Evolutionary conservation across 2,888 invertebrate genomes (phyloP).

Genomic region (Crossocerus cetratus): DNA sequence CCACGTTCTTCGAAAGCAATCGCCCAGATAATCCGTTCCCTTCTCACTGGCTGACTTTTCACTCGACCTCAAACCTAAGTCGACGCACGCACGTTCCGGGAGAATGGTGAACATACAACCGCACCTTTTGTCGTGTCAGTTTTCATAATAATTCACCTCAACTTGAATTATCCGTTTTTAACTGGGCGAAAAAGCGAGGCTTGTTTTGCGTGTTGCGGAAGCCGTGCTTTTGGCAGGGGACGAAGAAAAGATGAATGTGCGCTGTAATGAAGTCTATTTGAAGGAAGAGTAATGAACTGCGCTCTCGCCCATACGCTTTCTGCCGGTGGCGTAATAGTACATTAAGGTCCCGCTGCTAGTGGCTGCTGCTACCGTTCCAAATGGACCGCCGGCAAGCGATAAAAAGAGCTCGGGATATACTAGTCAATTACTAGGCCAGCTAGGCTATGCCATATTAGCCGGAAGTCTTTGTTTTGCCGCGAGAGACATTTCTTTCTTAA

Average conservation of each 20-base stretch:
- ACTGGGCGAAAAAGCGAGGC: too few species aligned
- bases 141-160: too few species aligned
- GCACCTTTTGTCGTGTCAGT: too few species aligned
- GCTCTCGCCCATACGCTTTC: not conserved
- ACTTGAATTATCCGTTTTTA: too few species aligned
- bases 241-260: not conserved
- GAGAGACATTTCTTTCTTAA: slow-evolving; percentile 28
- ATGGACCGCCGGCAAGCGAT: slow-evolving; percentile 25
- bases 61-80: too few species aligned
- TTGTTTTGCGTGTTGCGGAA: not conserved
- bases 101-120: too few species aligned
- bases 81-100: too few species aligned
- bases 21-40: not conserved
- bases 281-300: not conserved
- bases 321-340: slow-evolving; percentile 4
- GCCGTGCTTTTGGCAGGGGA: not conserved
- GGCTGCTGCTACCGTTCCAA: slow-evolving; percentile 4
- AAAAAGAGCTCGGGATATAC: slow-evolving; percentile 44
- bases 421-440: slow-evolving; percentile 60
- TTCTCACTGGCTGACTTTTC: too few species aligned
- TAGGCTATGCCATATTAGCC: slow-evolving; percentile 39
- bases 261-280: not conserved
- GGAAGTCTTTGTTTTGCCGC: slow-evolving; percentile 55
- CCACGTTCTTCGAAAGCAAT: not conserved
- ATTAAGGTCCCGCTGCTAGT: slow-evolving; percentile 9